Conservation (phyloP, 2,888 invertebrate genomes). For the Orthonychiurus folsomi region DNA sequence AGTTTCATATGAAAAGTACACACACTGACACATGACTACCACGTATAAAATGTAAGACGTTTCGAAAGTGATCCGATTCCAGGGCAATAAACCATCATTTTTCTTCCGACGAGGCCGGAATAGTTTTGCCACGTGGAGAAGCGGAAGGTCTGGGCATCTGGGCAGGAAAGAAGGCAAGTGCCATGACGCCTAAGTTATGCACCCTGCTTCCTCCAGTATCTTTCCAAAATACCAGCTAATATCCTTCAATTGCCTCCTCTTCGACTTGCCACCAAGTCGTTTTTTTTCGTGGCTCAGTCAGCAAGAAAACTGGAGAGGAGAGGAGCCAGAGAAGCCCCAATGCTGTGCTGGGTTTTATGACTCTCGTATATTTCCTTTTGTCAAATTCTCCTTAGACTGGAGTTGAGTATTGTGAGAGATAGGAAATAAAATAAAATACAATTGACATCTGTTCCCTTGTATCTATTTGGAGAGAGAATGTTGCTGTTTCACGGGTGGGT, state of each 20-base stretch:
- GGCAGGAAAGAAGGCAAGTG: no score
- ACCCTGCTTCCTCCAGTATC: no score
- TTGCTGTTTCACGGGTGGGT: no score
- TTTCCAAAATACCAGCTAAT: not conserved
- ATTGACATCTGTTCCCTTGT: not conserved
- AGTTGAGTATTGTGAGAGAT: not conserved
- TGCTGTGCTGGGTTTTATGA: not conserved
- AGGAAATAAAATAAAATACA: not conserved
- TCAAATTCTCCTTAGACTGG: not conserved
- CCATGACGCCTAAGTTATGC: no score
- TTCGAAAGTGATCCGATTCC: not conserved
- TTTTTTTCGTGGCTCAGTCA: not conserved
- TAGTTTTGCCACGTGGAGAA: not conserved
- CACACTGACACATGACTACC: not conserved
- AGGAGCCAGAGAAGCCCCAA: not conserved
- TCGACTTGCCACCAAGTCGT: not conserved
- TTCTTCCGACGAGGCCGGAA: not conserved
- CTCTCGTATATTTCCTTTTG: not conserved
- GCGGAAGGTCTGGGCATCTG: not conserved
- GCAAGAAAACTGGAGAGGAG: not conserved
- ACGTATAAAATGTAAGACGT: no score
- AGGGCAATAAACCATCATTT: not conserved
- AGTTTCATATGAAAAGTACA: not conserved
- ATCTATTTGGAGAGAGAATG: not conserved
- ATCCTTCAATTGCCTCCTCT: not conserved